Evolutionary conservation across 2,797 vertebrate genomes (phyloP), one percentile per base, ranked within the genome.

Genomic region (Peromyscus nudipes): DNA sequence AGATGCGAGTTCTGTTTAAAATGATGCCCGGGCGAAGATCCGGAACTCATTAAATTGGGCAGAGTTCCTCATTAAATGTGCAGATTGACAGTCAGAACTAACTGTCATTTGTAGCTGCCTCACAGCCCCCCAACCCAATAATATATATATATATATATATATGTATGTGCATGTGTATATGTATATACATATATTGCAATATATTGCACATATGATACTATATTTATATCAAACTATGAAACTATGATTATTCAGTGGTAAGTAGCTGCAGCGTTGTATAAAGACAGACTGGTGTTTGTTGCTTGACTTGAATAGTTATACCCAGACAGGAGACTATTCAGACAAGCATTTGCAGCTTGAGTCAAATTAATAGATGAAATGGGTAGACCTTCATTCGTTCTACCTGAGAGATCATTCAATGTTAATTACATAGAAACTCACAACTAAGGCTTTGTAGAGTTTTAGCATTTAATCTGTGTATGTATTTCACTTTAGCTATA

Each of bases 1-100:
- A 64, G 97, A 98, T 85, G 96, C 96, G 94, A 95, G 97, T 98
- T 98, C 98, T 96, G 73, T 97, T 98, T 97, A 94, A 98, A 97
- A 94, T 80, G 96, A 98, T 93, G 97, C 97, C 97, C 77, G 96
- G 76, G 69, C 77, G 97, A 98, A 98, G 96, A 97, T 96, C 97
- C 52, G 69, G 98, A 60, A 97, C 98, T 98, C 98, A 98, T 98
- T 98, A 99, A 98, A 98, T 73, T 0, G 76, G 98, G 98, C 97
- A 98, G 98, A 97, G 97, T 97, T 98, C 98, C 98, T 99, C 98
- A 98, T 98, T 99, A 98, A 98, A 98, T 82, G 95, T 98, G 98
- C 95, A 98, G 98, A 98, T 98, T 98, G 99, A 98, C 98, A 98
- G 98, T 98, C 92, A 4, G 96, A 97, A 97, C 94, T 94, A 96